These are phyloP conservation scores for Labeo catla DNA, from an alignment of 2,113 vertebrate species.

Conservation along the genomic window DNA sequence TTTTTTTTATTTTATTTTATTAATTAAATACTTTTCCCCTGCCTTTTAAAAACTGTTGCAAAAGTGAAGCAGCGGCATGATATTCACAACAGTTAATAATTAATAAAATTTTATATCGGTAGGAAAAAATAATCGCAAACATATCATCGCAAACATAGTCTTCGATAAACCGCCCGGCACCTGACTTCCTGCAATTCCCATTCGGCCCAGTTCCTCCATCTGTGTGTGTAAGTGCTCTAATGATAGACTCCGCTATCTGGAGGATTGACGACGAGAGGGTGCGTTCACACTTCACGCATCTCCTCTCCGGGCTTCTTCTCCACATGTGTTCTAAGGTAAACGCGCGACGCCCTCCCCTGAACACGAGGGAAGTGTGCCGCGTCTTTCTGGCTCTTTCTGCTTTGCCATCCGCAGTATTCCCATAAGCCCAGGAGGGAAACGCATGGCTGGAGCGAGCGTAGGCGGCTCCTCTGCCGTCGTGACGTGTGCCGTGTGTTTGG, in stretches of 20 bases:
- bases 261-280: constrained; percentile 22
- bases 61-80: not conserved
- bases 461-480: constrained; percentile 8
- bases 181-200: not conserved
- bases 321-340: not conserved
- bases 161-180: not conserved
- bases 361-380: constrained; percentile 6
- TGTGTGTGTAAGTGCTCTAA: constrained; percentile 51
- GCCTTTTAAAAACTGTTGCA: not conserved
- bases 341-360: not conserved
- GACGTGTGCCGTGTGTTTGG: constrained; percentile 50
- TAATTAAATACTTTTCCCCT: not conserved
- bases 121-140: not conserved
- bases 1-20: not conserved
- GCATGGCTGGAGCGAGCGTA: constrained; percentile 34
- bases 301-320: constrained; percentile 18
- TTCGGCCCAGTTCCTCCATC: constrained; percentile 11
- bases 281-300: constrained; percentile 51
- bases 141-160: not conserved
- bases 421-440: constrained; percentile 42
- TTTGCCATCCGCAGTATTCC: constrained; percentile 39
- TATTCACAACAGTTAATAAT: not conserved
- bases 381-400: constrained; percentile 6
- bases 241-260: constrained; percentile 55
- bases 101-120: not conserved